Percentiles rank a stretch among this genome's conserved stretches.
Conservation (phyloP, 2,797 vertebrate species). For the Hoplostethus mediterraneus region DNA sequence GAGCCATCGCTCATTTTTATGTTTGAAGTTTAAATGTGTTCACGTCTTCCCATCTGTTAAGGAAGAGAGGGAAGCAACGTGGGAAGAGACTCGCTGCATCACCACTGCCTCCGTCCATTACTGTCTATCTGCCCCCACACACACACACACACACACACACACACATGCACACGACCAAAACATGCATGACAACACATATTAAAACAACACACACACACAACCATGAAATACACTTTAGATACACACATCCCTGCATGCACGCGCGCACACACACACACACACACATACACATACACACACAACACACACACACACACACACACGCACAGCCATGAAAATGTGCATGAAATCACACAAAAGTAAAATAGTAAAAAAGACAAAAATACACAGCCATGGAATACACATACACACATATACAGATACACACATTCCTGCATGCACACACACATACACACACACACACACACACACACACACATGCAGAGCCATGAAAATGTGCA, state of each 20-base stretch:
- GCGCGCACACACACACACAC: too few species aligned
- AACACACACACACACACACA: too few species aligned
- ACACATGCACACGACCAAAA: background rate
- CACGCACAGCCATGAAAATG: too few species aligned
- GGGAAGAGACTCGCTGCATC: conserved; percentile 48
- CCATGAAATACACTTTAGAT: too few species aligned
- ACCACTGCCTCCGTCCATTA: conserved; percentile 24
- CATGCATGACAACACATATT: background rate
- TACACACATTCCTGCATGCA: background rate
- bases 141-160: background rate
- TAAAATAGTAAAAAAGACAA: too few species aligned
- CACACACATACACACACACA: background rate
- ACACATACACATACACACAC: too few species aligned
- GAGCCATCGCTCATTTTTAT: conserved; percentile 81
- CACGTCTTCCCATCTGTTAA: conserved; percentile 70
- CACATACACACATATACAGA: too few species aligned
- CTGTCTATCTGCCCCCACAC: conserved; percentile 10
- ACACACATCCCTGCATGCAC: too few species aligned
- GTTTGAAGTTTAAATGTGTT: conserved; percentile 71
- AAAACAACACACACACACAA: too few species aligned
- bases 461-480: too few species aligned
- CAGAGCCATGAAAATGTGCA: background rate
- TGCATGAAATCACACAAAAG: too few species aligned
- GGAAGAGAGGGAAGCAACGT: conserved; percentile 68
- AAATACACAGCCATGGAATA: too few species aligned